Conservation (phyloP, 2,888 invertebrate genomes). For the Scaptomyza flava region DNA sequence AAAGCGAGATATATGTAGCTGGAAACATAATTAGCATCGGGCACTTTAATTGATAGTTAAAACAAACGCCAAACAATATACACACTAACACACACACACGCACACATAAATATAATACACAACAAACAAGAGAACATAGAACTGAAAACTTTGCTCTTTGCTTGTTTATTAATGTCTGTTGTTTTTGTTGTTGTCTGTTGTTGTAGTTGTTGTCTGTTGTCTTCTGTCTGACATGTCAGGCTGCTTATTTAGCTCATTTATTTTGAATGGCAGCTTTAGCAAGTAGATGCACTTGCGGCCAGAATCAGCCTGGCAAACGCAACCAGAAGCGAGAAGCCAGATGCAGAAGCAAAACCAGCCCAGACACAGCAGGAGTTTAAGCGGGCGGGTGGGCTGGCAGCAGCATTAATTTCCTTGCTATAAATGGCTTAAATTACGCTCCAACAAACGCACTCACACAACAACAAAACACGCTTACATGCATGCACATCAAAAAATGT, state of each 20-base stretch:
- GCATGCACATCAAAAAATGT: conserved; percentile 2
- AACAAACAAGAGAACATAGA: conserved; percentile 9
- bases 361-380: conserved; percentile 15
- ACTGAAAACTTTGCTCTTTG: conserved; percentile 68
- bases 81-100: conserved; percentile 11
- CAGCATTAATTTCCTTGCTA: conserved; percentile 67
- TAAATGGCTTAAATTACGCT: conserved; percentile 68
- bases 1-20: conserved; percentile 23
- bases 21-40: conserved; percentile 76
- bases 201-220: conserved; percentile 27
- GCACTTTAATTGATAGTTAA: conserved; percentile 77
- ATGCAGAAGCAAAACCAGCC: conserved; percentile 7
- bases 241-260: conserved; percentile 81
- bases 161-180: conserved; percentile 68
- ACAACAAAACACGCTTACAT: conserved; percentile 10
- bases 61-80: conserved; percentile 51
- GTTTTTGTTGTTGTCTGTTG: conserved; percentile 15
- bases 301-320: conserved; percentile 23
- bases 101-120: conserved; percentile 9
- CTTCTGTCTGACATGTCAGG: conserved; percentile 63
- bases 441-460: conserved; percentile 16
- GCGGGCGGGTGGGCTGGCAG: conserved; percentile 37
- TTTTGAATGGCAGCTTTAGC: conserved; percentile 76
- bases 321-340: background rate
- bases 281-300: conserved; percentile 69